These are phyloP conservation scores for Pollicipes pollicipes DNA, from an alignment of 1,140 invertebrate genomes.

Conservation along the genomic window DNA sequence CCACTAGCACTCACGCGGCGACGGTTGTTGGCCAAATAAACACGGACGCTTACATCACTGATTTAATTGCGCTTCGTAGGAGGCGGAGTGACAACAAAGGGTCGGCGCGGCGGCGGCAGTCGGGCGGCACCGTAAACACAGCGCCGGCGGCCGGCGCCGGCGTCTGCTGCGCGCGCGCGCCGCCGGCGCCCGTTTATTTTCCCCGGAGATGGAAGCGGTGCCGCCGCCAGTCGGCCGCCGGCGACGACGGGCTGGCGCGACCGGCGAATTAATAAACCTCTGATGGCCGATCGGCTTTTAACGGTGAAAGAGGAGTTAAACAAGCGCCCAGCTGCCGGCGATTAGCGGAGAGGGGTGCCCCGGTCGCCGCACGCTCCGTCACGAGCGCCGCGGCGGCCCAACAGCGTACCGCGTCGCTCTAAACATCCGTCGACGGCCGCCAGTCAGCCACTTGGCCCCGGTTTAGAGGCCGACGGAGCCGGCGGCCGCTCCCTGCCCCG, in stretches of 20 bases:
- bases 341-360: not conserved
- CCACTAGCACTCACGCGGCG: constrained; percentile 1
- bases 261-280: not conserved
- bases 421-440: not conserved
- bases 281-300: constrained; percentile 1
- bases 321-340: not conserved
- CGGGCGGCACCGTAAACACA: not conserved
- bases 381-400: too few relatives aligned
- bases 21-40: not conserved
- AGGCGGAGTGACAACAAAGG: constrained; percentile 1
- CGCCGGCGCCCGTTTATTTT: not conserved
- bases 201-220: not conserved
- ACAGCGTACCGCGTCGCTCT: not conserved
- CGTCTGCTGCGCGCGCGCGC: not conserved
- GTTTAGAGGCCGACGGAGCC: too few relatives aligned
- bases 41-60: not conserved
- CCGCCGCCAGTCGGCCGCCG: not conserved
- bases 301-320: constrained; percentile 1
- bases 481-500: too few relatives aligned
- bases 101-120: not conserved
- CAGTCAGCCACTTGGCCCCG: too few relatives aligned
- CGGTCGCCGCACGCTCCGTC: too few relatives aligned
- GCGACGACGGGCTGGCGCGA: not conserved
- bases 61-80: not conserved
- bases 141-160: too few relatives aligned